Base-by-base conservation (phyloP, 2,888 invertebrate species). In the Lycia hirtaria region DNA sequence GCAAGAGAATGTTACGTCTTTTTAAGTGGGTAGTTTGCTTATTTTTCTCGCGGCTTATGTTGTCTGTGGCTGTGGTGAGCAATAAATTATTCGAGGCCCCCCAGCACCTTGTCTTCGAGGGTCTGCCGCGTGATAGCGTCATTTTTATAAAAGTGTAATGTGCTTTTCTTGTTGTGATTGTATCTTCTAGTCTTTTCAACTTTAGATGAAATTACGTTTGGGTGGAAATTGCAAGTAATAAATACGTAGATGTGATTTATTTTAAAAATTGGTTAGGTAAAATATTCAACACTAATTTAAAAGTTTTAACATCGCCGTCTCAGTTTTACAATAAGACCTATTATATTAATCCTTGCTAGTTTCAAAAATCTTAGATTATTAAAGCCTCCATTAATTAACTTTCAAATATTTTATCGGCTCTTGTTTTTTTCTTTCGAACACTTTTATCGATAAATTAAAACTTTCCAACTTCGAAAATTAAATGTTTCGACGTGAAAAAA, bases 91-190 rank as follows among this genome's bases (percentile, higher is more conserved):
- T 88, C 87, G 87, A 76, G 49, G 41, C 72, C 79, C 87, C 86
- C 87, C 78, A 87, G 87, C 90, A 89, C 88, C 89, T 89, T 81
- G 85, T 80, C 64, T 67, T 61, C 71, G 77, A 75, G 83, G 83
- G 80, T 71, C 72, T 73, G 73, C 68, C 66, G 67, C 67, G 73
- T 78, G 88, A 90, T 88, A 84, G 88, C 87, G 83, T 89, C 88
- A 90, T 90, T 89, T 90, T 89, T 89, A 89, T 90, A 83, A 91
- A 89, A 90, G 81, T 85, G 82, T 89, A 90, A 88, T 88, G 87
- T 78, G 81, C 81, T 85, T 87, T 83, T 73, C 81, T 82, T 83
- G 85, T 83, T 83, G 80, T 87, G 87, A 89, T 89, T 89, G 85
- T 82, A 71, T 78, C 73, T 47, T 41, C 30, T 40, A 55, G 41